A percentile compares a stretch with the other conserved stretches of the same genome.
Conservation (phyloP, 2,888 invertebrate genomes). For the Leucophenga montana region DNA sequence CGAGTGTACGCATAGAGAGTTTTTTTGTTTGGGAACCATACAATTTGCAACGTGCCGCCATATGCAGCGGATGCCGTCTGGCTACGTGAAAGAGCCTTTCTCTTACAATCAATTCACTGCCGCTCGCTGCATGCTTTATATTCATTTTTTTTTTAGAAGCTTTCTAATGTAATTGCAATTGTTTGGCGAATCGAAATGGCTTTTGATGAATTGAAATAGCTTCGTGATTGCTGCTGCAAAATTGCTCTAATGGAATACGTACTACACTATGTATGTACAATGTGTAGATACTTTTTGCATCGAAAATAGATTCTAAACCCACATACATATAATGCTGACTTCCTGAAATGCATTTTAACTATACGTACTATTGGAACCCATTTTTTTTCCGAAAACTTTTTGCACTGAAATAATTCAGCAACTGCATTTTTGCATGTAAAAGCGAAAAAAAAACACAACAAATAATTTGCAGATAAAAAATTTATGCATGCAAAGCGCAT, state of each 20-base stretch:
- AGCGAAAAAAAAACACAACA: background rate
- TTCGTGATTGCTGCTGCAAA: constrained; percentile 33
- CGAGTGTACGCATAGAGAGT: background rate
- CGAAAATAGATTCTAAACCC: no score
- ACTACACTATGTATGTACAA: background rate
- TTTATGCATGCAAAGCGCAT: constrained; percentile 70
- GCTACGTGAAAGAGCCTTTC: constrained; percentile 50
- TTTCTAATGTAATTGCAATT: constrained; percentile 65
- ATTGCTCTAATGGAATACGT: constrained; percentile 43
- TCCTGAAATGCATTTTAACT: background rate
- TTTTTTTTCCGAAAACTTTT: constrained; percentile 22
- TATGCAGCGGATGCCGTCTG: constrained; percentile 10
- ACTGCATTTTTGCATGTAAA: constrained; percentile 12
- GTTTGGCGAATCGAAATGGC: constrained; percentile 48
- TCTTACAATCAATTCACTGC: no score
- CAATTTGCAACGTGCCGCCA: constrained; percentile 24
- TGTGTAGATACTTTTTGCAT: no score
- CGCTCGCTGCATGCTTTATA: no score
- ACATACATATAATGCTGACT: background rate
- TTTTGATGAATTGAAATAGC: constrained; percentile 15
- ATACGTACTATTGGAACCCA: constrained; percentile 19
- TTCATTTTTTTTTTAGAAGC: constrained; percentile 32
- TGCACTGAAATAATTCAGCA: background rate
- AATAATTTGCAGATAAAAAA: constrained; percentile 40
- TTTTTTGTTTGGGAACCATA: constrained; percentile 20